These are phyloP conservation scores for Drosophila albomicans DNA, from an alignment of 1,140 invertebrate species.

Conservation along the genomic window DNA sequence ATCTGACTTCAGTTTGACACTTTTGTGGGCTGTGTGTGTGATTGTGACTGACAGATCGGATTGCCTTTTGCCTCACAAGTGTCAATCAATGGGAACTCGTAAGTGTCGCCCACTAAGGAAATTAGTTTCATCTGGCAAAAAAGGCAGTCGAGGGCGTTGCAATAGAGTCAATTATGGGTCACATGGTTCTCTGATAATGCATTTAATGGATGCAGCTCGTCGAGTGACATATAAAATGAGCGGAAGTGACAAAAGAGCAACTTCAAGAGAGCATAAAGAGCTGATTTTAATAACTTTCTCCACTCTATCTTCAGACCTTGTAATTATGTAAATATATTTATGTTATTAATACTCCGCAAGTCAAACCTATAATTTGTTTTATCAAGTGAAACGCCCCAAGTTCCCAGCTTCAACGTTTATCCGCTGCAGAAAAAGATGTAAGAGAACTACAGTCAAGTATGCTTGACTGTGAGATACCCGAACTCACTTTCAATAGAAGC, in stretches of 20 bases:
- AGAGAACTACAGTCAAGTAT: background rate
- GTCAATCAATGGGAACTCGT: slow-evolving; percentile 49
- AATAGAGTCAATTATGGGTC: slow-evolving; percentile 50
- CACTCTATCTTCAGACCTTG: slow-evolving; percentile 30
- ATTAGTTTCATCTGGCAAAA: slow-evolving; percentile 26
- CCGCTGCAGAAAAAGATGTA: background rate
- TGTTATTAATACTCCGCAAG: slow-evolving; percentile 64
- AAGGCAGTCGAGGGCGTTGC: slow-evolving; percentile 24
- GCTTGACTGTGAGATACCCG: slow-evolving; percentile 14
- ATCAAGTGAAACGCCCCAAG: slow-evolving; percentile 77
- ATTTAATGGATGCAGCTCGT: slow-evolving; percentile 50
- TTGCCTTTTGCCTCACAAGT: slow-evolving; percentile 34
- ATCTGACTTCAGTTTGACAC: slow-evolving; percentile 74
- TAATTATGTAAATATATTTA: slow-evolving; percentile 73
- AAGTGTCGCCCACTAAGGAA: slow-evolving; percentile 49
- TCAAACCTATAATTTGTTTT: slow-evolving; percentile 79
- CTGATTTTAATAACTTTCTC: slow-evolving; percentile 3
- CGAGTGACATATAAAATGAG: slow-evolving; percentile 44
- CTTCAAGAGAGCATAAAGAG: background rate
- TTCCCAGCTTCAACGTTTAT: slow-evolving; percentile 53
- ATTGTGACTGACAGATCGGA: slow-evolving; percentile 54
- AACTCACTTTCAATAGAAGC: too few species aligned
- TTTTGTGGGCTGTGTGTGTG: slow-evolving; percentile 63
- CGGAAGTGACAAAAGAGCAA: background rate
- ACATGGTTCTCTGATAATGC: slow-evolving; percentile 44